phyloP scores from a whole-genome alignment of 2,888 invertebrate species.

The Drosophila falleni region DNA sequence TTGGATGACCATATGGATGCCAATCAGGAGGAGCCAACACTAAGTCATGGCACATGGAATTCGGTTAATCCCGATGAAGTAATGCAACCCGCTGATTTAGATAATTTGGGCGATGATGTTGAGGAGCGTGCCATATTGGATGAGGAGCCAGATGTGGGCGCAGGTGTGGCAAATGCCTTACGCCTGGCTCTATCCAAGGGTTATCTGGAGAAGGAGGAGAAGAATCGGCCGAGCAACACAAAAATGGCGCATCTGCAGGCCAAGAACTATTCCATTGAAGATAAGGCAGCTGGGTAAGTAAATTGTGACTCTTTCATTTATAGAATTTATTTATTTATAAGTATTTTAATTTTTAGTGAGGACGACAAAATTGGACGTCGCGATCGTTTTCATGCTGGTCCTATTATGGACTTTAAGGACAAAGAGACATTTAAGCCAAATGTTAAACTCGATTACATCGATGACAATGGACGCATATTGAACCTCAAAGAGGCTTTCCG shows the following conservation, averaged over 20 bases:
- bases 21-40: constrained; percentile 86
- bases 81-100: constrained; percentile 85
- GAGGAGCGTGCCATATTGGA: constrained; percentile 88
- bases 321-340: not conserved
- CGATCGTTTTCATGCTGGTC: constrained; percentile 91
- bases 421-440: constrained; percentile 96
- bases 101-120: constrained; percentile 85
- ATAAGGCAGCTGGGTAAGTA: constrained; percentile 89
- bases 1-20: constrained; percentile 80
- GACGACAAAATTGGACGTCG: constrained; percentile 92
- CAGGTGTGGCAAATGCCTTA: constrained; percentile 96
- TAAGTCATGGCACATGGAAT: constrained; percentile 92
- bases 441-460: constrained; percentile 98
- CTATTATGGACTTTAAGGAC: constrained; percentile 96
- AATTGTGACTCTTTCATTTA: not conserved
- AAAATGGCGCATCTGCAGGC: constrained; percentile 91
- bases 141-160: constrained; percentile 96
- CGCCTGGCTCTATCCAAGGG: constrained; percentile 97
- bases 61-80: constrained; percentile 89
- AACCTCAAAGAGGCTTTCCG: constrained; percentile 98
- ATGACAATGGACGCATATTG: constrained; percentile 96
- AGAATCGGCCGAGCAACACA: constrained; percentile 90
- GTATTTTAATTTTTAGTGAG: constrained; percentile 87
- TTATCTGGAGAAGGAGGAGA: constrained; percentile 93
- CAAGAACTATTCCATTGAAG: constrained; percentile 92